Percentiles rank a stretch among this genome's conserved stretches.
Conservation (phyloP, 2,888 invertebrate genomes). For the Orchesella flavescens region DNA sequence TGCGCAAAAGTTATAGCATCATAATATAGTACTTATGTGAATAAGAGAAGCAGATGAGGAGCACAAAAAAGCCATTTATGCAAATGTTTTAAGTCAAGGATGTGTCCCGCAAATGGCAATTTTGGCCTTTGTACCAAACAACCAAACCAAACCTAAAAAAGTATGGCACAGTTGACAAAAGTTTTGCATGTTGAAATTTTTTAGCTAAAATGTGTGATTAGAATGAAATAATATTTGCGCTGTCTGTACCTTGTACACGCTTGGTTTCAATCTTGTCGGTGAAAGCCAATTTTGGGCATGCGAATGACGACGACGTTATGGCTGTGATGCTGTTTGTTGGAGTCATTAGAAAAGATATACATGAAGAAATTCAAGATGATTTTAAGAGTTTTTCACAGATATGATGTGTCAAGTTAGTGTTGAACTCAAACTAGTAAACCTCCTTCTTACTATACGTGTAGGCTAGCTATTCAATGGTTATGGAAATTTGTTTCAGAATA, state of each 20-base stretch:
- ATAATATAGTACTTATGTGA: no score
- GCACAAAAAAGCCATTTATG: no score
- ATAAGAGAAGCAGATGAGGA: no score
- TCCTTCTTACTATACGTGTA: no score
- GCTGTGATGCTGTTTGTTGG: not conserved
- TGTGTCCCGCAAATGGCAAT: no score
- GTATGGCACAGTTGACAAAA: not conserved
- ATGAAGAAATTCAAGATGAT: not conserved
- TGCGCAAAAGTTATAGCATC: no score
- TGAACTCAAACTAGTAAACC: not conserved
- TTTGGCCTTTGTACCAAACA: no score
- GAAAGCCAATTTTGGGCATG: slow-evolving; percentile 35
- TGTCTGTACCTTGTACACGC: not conserved
- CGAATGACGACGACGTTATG: not conserved
- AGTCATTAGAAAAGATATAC: not conserved
- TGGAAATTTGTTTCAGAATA: not conserved
- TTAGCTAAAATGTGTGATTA: not conserved
- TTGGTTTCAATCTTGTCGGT: slow-evolving; percentile 5
- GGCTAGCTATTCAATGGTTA: not conserved
- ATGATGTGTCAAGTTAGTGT: not conserved
- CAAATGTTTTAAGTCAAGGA: no score
- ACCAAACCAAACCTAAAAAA: no score
- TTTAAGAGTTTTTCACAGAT: not conserved
- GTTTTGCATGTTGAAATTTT: not conserved
- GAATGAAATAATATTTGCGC: not conserved